Base-by-base conservation (phyloP, 2,113 vertebrate species). In the Semnornis frantzii region DNA sequence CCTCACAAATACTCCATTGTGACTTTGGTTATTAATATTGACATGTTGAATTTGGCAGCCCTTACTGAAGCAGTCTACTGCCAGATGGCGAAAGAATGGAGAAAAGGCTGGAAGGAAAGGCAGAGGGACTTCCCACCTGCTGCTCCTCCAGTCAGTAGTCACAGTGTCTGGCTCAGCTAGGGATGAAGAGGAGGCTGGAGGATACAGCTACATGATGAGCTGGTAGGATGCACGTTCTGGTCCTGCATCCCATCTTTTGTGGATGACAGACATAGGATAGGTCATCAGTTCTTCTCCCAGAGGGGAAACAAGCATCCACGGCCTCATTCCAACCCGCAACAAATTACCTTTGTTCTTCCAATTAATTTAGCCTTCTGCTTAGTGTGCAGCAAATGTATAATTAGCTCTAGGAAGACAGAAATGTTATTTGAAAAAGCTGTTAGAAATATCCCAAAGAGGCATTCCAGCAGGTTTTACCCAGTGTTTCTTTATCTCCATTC, bases 301-400 rank as follows among this genome's bases (percentile, higher is more conserved):
- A 4, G 57, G 66, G 71, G 60, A 74, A 59, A 76, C 17, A 39
- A 92, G 48, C 21, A 37, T 44, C 54, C 12, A 1, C 82, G 95
- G 96, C 90, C 79, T 89, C 31, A 1, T 68, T 96, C 86, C 96
- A 96, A 68, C 54, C 77, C 4, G 1, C 62, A 92, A 82, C 83
- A 93, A 96, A 97, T 95, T 86, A 90, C 88, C 88, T 94, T 95
- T 97, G 96, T 92, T 96, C 94, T 97, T 78, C 80, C 85, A 96
- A 92, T 96, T 95, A 95, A 96, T 96, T 94, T 83, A 87, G 87
- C 87, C 85, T 93, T 81, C 92, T 93, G 88, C 94, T 95, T 94
- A 83, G 90, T 39, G 87, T 72, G 90, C 7, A 59, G 82, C 90
- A 92, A 91, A 84, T 85, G 69, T 42, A 75, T 92, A 96, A 94